Evolutionary conservation across 2,888 invertebrate genomes (phyloP), one percentile per base, ranked within the genome.

Genomic region (Encarsia formosa): DNA sequence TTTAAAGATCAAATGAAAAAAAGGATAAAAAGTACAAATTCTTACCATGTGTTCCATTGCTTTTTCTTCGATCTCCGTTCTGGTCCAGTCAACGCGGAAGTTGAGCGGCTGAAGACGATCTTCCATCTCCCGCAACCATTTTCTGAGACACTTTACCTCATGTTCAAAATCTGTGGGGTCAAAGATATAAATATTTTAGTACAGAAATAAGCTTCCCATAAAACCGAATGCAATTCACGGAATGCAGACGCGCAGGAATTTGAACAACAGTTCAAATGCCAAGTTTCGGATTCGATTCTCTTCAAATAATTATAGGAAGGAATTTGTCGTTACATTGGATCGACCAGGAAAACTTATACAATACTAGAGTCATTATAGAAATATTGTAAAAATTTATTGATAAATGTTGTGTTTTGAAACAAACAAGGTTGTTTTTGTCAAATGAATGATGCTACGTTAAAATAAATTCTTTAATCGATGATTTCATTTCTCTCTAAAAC

Each of bases 71-170:
- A 93, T 78, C 67, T 91, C 88, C 70, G 79, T 79, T 74, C 83
- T 81, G 52, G 83, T 82, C 77, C 86, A 87, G 68, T 81, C 82
- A 56, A 81, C 79, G 35, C 85, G 82, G 53, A 88, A 84, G 57
- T 85, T 80, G 62, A 91, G 78, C 42, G 89, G 86, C 59, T 84
- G 84, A 59, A 94, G 77, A 42, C 86, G 82, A 8, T 82, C 81
- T 75, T 93, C 93, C 83, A 92, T 90, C 63, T 87, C 86, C 65
- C 88, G 86, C 61, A 94, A 78, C 93, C 93, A 94, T 65, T 86
- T 86, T 31, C 88, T 82, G 54, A 94, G 77, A 67, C 87, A 85
- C 53, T 83, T 83, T 42, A 90, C 78, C 75, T 90, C 88, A 64
- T 85, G 84, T 39, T 85, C 84, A 41, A 88, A 81, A 75, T 88